Evolutionary conservation across 2,113 vertebrate genomes (phyloP).

Genomic region (Megaceryle torquata): DNA sequence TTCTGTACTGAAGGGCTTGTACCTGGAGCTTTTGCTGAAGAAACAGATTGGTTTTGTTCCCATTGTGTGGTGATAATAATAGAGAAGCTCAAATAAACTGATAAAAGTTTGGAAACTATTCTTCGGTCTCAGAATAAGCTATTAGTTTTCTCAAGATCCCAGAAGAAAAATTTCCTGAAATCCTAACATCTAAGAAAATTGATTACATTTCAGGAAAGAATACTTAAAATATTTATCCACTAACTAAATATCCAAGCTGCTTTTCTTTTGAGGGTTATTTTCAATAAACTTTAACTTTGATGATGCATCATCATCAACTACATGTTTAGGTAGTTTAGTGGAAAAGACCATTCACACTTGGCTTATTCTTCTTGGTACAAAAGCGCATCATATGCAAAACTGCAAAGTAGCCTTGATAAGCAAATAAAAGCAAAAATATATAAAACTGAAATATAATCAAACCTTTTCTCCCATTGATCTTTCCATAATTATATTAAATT

Average conservation of each 20-base stretch:
- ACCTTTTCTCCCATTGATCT: not conserved
- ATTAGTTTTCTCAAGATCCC: not conserved
- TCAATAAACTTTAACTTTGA: not conserved
- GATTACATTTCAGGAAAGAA: not conserved
- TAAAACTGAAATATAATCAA: not conserved
- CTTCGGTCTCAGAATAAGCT: not conserved
- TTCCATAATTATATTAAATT: not conserved
- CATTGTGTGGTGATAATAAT: not conserved
- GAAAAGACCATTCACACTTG: not conserved
- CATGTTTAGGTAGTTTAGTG: not conserved
- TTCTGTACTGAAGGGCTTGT: not conserved
- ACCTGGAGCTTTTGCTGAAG: not conserved
- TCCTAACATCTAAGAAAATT: not conserved
- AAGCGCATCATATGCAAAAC: not conserved
- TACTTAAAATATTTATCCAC: not conserved
- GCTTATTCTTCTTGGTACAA: not conserved
- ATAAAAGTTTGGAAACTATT: not conserved
- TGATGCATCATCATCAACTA: not conserved
- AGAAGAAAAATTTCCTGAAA: not conserved
- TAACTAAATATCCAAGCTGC: not conserved
- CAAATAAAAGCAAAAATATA: not conserved
- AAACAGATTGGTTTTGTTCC: not conserved
- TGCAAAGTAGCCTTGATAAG: not conserved
- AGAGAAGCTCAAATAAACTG: not conserved
- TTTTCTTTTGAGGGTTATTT: not conserved